A percentile compares a stretch with the other conserved stretches of the same genome.
These are phyloP conservation scores for Diplazon laetatorius DNA, from an alignment of 2,888 invertebrate genomes.

Conservation along the genomic window DNA sequence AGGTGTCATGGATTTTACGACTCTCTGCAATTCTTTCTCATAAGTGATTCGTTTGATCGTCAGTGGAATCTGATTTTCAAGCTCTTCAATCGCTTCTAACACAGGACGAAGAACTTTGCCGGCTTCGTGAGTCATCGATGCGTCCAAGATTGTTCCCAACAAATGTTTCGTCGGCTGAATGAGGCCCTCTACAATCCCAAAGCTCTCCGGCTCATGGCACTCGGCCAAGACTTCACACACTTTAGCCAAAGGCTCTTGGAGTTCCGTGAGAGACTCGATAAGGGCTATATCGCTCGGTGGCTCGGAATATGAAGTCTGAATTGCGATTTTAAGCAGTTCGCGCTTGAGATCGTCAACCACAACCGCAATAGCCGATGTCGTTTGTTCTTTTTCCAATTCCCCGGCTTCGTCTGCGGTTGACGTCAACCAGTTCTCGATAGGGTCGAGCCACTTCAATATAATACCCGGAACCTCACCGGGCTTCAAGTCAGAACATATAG, in stretches of 20 bases:
- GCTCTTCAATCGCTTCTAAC: conserved; percentile 72
- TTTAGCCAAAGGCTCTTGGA: conserved; percentile 70
- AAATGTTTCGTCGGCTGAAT: conserved; percentile 71
- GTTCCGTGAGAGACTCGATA: conserved; percentile 70
- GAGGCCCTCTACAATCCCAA: conserved; percentile 69
- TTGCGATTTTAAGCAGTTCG: conserved; percentile 71
- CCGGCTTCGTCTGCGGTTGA: conserved; percentile 66
- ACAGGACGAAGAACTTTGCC: conserved; percentile 67
- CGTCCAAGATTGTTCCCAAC: conserved; percentile 68
- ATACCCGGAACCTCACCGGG: conserved; percentile 64
- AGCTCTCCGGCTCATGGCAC: conserved; percentile 70
- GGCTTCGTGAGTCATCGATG: conserved; percentile 65
- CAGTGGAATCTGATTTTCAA: conserved; percentile 74
- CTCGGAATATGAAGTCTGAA: conserved; percentile 73
- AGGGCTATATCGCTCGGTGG: conserved; percentile 72
- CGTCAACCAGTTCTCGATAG: conserved; percentile 72
- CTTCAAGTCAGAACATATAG: conserved; percentile 47
- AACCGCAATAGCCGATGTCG: conserved; percentile 65
- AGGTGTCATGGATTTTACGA: conserved; percentile 66
- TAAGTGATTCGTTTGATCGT: conserved; percentile 72
- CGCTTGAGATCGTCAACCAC: conserved; percentile 70
- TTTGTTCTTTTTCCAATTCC: conserved; percentile 61
- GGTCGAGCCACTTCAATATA: conserved; percentile 68
- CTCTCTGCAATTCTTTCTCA: conserved; percentile 71
- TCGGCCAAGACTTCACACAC: conserved; percentile 68